These are phyloP conservation scores for Amphiprion ocellaris DNA, from an alignment of 2,113 vertebrate genomes.

Conservation along the genomic window DNA sequence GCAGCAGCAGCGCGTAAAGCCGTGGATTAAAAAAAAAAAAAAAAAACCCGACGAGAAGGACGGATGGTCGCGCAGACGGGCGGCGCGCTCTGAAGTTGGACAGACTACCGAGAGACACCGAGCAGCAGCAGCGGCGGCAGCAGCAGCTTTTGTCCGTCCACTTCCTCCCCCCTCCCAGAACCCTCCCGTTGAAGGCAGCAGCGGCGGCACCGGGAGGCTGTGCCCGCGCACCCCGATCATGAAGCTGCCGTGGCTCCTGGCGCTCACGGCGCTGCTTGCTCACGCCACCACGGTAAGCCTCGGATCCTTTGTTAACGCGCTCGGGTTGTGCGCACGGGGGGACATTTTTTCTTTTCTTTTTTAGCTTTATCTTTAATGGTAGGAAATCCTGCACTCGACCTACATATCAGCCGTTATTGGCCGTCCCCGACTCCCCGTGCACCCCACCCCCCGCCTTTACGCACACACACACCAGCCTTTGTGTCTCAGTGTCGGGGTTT, in stretches of 20 bases:
- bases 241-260: conserved; percentile 83
- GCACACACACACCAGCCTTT: conserved; percentile 59
- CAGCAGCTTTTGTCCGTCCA: conserved; percentile 36
- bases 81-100: conserved; percentile 77
- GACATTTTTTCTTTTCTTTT: conserved; percentile 12
- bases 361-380: conserved; percentile 27
- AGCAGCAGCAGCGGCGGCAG: conserved; percentile 27
- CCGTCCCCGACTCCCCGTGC: conserved; percentile 47
- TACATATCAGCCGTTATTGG: conserved; percentile 70
- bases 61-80: conserved; percentile 75
- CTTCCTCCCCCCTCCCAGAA: conserved; percentile 34
- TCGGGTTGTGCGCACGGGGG: background rate
- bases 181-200: conserved; percentile 66
- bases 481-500: conserved; percentile 74
- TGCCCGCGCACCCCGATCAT: conserved; percentile 75
- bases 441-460: conserved; percentile 28
- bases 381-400: conserved; percentile 81
- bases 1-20: conserved; percentile 46
- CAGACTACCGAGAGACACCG: conserved; percentile 60
- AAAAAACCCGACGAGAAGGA: conserved; percentile 40
- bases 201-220: conserved; percentile 75
- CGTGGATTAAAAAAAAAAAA: conserved; percentile 71
- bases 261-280: conserved; percentile 80
- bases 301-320: conserved; percentile 74
- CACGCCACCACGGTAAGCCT: conserved; percentile 80